Conservation (phyloP, 2,113 vertebrate species). For the Engystomops pustulosus region DNA sequence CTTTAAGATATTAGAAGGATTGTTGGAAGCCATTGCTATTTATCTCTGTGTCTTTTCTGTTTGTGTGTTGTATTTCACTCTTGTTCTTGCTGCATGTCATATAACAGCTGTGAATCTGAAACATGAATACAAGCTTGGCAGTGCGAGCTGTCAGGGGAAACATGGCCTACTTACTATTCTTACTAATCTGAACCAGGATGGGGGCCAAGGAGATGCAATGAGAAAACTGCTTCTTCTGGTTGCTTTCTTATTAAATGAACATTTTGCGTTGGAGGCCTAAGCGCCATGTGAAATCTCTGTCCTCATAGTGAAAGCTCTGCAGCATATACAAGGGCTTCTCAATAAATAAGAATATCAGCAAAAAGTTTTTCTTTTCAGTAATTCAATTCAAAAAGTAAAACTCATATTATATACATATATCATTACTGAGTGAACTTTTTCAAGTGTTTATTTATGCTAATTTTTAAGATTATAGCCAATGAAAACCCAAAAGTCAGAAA, state of each 20-base stretch:
- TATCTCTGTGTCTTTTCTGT: not conserved
- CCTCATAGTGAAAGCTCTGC: not conserved
- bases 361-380: too few species aligned
- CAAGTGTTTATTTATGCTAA: too few species aligned
- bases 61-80: conserved; percentile 41
- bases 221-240: not conserved
- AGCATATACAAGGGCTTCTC: too few species aligned
- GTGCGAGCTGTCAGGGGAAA: conserved; percentile 48
- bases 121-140: conserved; percentile 45
- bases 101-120: conserved; percentile 56
- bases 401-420: too few species aligned
- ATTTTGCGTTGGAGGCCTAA: not conserved
- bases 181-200: conserved; percentile 40
- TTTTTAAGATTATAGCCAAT: too few species aligned
- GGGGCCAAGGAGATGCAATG: not conserved
- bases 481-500: too few species aligned
- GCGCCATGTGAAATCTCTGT: not conserved
- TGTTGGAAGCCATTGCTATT: not conserved
- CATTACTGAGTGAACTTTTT: too few species aligned
- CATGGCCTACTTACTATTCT: conserved; percentile 56
- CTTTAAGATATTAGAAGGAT: not conserved
- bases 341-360: too few species aligned
- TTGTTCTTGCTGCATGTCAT: conserved; percentile 48
- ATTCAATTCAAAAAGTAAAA: too few species aligned
- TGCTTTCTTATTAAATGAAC: not conserved